Evolutionary conservation across 2,888 invertebrate genomes (phyloP).

Genomic region (Pristionchus mayeri): DNA sequence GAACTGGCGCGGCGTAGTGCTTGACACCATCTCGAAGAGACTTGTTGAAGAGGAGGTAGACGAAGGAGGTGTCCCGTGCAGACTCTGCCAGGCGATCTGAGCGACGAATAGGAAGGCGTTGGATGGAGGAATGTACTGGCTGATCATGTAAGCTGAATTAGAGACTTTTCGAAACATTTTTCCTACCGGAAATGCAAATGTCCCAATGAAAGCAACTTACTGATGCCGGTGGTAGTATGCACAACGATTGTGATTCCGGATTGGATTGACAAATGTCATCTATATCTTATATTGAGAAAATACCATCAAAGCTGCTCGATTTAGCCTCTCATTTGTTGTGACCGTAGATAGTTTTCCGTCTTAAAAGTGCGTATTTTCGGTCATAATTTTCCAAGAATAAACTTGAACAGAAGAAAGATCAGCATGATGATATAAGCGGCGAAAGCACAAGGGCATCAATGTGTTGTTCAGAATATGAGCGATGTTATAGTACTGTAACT

Average conservation of each 20-base stretch:
- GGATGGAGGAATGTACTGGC: constrained; percentile 2
- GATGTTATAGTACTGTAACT: neutral
- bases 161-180: no score
- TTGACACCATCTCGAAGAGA: no score
- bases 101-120: constrained; percentile 24
- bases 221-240: neutral
- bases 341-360: neutral
- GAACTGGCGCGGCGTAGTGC: no score
- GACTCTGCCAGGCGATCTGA: neutral
- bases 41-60: no score
- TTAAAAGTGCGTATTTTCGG: no score
- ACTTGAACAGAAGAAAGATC: neutral
- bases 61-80: neutral
- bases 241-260: neutral
- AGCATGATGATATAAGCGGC: neutral
- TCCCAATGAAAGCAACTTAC: neutral
- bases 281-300: neutral
- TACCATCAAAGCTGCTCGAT: neutral
- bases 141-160: neutral
- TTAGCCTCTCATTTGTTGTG: neutral
- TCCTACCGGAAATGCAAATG: neutral
- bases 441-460: neutral
- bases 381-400: neutral
- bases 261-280: neutral
- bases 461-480: constrained; percentile 1